phyloP scores from a whole-genome alignment of 1,140 invertebrate genomes.

The Planococcus citri region DNA sequence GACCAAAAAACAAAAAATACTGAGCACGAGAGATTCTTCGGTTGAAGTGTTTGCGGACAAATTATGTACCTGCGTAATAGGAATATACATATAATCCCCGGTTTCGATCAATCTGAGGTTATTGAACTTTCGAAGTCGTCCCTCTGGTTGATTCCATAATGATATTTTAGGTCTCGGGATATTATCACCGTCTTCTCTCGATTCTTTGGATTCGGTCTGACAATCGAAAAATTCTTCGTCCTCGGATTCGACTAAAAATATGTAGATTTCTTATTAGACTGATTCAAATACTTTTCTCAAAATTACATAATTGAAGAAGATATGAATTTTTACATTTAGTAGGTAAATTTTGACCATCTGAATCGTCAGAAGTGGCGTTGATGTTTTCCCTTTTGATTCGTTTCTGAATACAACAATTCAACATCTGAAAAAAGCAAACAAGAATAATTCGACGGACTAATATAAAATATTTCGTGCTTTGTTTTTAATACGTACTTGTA shows the following conservation, averaged over 20 bases:
- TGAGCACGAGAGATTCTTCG: neutral
- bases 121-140: constrained; percentile 53
- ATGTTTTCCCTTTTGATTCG: constrained; percentile 44
- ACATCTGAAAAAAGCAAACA: constrained; percentile 48
- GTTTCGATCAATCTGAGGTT: constrained; percentile 51
- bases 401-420: constrained; percentile 88
- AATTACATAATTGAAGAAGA: neutral
- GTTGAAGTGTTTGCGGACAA: neutral
- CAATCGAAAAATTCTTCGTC: constrained; percentile 83
- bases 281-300: neutral
- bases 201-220: constrained; percentile 13
- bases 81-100: constrained; percentile 65
- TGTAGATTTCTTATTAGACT: too few relatives aligned
- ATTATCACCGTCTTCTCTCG: neutral
- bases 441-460: neutral
- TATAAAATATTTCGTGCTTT: neutral
- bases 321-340: neutral
- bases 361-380: constrained; percentile 30
- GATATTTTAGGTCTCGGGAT: neutral
- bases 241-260: constrained; percentile 43
- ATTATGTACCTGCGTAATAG: constrained; percentile 65
- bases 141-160: constrained; percentile 51
- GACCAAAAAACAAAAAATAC: constrained; percentile 1
- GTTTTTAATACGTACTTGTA: constrained; percentile 41
- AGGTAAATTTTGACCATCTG: constrained; percentile 21